Percentiles rank a stretch among this genome's conserved stretches.
These are phyloP conservation scores for Macrophya annulata DNA, from an alignment of 2,888 invertebrate genomes.

Conservation along the genomic window DNA sequence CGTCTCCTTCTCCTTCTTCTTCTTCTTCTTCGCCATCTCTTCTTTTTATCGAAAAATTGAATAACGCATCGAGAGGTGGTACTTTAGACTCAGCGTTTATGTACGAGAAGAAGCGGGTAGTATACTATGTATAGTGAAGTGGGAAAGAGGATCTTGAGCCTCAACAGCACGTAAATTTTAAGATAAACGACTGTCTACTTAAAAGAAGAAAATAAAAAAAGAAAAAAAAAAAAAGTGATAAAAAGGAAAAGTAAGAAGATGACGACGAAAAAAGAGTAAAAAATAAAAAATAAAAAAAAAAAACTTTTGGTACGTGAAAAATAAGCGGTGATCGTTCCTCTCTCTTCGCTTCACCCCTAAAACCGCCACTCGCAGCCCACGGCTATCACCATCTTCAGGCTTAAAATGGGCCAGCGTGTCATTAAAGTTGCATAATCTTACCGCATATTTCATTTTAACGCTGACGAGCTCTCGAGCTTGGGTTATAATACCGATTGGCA, in stretches of 20 bases:
- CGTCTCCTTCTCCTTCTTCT: neutral
- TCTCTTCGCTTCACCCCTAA: neutral
- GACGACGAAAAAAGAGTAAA: neutral
- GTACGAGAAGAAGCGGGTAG: slow-evolving; percentile 2
- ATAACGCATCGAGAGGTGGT: slow-evolving; percentile 48
- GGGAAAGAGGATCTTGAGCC: slow-evolving; percentile 22
- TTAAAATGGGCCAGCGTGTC: slow-evolving; percentile 48
- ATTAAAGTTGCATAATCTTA: slow-evolving; percentile 53
- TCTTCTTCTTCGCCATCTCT: neutral
- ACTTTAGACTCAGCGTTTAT: slow-evolving; percentile 53
- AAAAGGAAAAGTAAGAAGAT: neutral
- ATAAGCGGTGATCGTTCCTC: slow-evolving; percentile 46
- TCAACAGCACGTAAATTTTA: slow-evolving; percentile 53
- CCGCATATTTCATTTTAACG: slow-evolving; percentile 52
- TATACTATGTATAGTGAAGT: slow-evolving; percentile 19
- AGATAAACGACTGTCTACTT: slow-evolving; percentile 51
- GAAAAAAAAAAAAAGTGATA: neutral
- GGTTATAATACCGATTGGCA: slow-evolving; percentile 39
- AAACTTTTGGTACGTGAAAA: slow-evolving; percentile 40
- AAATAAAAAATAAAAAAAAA: neutral
- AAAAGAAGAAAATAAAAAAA: neutral
- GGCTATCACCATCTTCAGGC: slow-evolving; percentile 48
- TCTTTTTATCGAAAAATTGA: slow-evolving; percentile 52
- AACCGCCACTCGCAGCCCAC: slow-evolving; percentile 28
- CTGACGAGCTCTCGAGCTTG: slow-evolving; percentile 43